phyloP scores from a whole-genome alignment of 2,888 invertebrate species.

The Leptogaster cylindrica region DNA sequence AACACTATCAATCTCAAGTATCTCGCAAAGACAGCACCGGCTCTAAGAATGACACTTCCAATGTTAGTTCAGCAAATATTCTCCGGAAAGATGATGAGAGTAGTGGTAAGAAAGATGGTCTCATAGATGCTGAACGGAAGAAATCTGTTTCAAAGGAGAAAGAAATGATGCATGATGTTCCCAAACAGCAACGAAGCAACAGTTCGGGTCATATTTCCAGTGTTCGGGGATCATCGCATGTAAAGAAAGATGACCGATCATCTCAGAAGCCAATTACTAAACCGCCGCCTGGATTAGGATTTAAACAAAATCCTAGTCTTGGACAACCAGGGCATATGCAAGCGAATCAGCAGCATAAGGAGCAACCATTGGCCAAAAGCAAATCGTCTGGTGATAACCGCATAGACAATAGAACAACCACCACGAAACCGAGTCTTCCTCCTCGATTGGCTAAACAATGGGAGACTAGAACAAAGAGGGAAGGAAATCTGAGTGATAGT shows the following conservation, averaged over 20 bases:
- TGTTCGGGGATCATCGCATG: slow-evolving; percentile 41
- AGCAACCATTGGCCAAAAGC: slow-evolving; percentile 61
- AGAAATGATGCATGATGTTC: slow-evolving; percentile 48
- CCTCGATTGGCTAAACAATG: slow-evolving; percentile 81
- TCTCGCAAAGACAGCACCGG: slow-evolving; percentile 30
- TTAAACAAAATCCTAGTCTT: slow-evolving; percentile 48
- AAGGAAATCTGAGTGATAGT: slow-evolving; percentile 29
- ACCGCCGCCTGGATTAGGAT: slow-evolving; percentile 53
- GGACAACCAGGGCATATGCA: slow-evolving; percentile 57
- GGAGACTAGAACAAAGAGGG: slow-evolving; percentile 65
- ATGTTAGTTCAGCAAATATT: slow-evolving; percentile 38
- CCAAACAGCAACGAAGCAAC: slow-evolving; percentile 49
- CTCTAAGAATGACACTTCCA: slow-evolving; percentile 44
- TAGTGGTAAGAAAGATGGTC: slow-evolving; percentile 84
- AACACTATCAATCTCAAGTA: slow-evolving; percentile 45
- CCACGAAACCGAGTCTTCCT: slow-evolving; percentile 67
- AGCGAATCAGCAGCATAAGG: slow-evolving; percentile 63
- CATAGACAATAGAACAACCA: slow-evolving; percentile 37
- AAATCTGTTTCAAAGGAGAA: slow-evolving; percentile 56
- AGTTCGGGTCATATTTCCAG: slow-evolving; percentile 49
- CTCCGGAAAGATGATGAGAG: slow-evolving; percentile 63
- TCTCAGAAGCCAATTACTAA: slow-evolving; percentile 48
- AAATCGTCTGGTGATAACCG: slow-evolving; percentile 48
- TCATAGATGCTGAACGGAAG: slow-evolving; percentile 59
- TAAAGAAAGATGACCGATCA: slow-evolving; percentile 53